Evolutionary conservation across 2,797 vertebrate genomes (phyloP).

Genomic region (Sebastes melanostomus): DNA sequence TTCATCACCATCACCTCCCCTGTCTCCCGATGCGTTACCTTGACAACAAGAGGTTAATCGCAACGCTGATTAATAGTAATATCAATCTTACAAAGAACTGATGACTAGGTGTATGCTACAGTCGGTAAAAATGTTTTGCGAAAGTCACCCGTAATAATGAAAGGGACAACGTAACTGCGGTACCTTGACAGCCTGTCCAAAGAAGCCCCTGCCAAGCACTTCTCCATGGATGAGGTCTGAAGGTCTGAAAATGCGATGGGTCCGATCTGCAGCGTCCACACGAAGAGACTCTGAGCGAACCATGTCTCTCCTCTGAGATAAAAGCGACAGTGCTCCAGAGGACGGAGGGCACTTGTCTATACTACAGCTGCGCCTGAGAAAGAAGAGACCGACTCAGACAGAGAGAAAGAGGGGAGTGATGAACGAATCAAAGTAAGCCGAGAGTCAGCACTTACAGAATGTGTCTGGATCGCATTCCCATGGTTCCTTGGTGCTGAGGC

Average conservation of each 20-base stretch:
- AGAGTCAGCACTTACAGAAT: slow-evolving; percentile 82
- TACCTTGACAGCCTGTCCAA: slow-evolving; percentile 98
- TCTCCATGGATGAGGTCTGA: slow-evolving; percentile 96
- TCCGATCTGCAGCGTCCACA: slow-evolving; percentile 78
- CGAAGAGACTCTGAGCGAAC: slow-evolving; percentile 95
- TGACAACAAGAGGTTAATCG: slow-evolving; percentile 17
- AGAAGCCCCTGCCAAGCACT: slow-evolving; percentile 94
- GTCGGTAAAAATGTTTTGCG: neutral
- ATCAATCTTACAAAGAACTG: neutral
- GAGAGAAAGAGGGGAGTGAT: neutral
- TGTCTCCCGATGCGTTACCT: slow-evolving; percentile 94
- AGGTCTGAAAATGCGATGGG: slow-evolving; percentile 94
- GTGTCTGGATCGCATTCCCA: slow-evolving; percentile 70
- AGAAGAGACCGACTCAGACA: neutral
- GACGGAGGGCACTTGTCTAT: slow-evolving; percentile 89
- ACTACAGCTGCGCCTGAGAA: slow-evolving; percentile 91
- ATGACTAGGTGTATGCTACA: neutral
- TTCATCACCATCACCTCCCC: slow-evolving; percentile 99
- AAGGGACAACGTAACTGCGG: neutral
- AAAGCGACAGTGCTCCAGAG: slow-evolving; percentile 76
- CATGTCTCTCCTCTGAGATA: slow-evolving; percentile 90
- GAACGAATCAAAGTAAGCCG: neutral
- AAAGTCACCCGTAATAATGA: neutral
- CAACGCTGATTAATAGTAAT: neutral
- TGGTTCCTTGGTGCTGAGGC: slow-evolving; percentile 64